A percentile compares a stretch with the other conserved stretches of the same genome.
Evolutionary conservation across 2,888 invertebrate genomes (phyloP).

Genomic region (Arge pagana): DNA sequence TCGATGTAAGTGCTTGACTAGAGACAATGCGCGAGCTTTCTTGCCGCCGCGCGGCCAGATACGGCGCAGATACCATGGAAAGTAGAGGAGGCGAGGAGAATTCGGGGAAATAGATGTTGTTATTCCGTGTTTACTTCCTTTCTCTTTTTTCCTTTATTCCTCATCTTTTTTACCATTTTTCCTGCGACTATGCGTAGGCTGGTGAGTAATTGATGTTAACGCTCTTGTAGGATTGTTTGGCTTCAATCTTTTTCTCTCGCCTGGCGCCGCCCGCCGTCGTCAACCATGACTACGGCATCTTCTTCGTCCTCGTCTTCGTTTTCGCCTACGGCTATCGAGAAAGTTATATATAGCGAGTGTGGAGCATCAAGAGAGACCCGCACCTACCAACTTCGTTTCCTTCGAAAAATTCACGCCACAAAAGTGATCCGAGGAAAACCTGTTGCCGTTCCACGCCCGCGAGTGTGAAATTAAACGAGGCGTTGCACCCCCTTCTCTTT

Average conservation of each 20-base stretch:
- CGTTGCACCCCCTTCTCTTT: too few relatives aligned
- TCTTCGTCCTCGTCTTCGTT: slow-evolving; percentile 23
- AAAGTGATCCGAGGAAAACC: background rate
- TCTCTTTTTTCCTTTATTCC: slow-evolving; percentile 5
- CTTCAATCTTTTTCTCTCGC: slow-evolving; percentile 14
- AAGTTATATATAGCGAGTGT: slow-evolving; percentile 7
- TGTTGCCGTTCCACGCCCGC: background rate
- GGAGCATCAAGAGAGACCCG: background rate
- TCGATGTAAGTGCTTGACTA: background rate
- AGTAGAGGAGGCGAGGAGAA: too few relatives aligned
- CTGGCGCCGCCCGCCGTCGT: slow-evolving; percentile 7
- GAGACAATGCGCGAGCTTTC: background rate
- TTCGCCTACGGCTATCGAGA: slow-evolving; percentile 3
- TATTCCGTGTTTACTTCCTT: background rate
- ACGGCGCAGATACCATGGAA: too few relatives aligned
- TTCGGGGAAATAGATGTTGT: slow-evolving; percentile 24
- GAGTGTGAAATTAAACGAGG: background rate
- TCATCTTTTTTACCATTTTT: slow-evolving; percentile 24
- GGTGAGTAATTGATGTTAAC: slow-evolving; percentile 40
- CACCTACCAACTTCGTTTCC: background rate
- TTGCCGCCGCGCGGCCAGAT: slow-evolving; percentile 16
- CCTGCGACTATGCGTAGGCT: slow-evolving; percentile 23
- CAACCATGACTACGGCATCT: slow-evolving; percentile 11
- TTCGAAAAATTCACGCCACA: background rate
- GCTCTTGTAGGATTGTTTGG: slow-evolving; percentile 36